Evolutionary conservation across 2,888 invertebrate genomes (phyloP), one percentile per base, ranked within the genome.

Genomic region (Meteorus cinctellus): DNA sequence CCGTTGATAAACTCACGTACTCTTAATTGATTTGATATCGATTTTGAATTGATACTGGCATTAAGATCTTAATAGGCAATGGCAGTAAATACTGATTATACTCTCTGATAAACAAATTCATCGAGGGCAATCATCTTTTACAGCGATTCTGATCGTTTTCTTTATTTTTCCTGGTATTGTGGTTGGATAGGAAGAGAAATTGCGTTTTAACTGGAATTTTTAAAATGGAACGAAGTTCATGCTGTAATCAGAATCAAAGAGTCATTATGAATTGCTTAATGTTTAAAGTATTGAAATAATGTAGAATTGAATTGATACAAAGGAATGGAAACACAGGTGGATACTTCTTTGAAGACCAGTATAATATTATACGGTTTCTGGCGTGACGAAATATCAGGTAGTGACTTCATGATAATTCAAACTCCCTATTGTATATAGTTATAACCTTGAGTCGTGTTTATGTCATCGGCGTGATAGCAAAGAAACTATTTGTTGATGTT

Each of bases 371-470:
- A 8, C 6, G 10, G 19, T 24, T 4, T 24, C 55, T 19, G 5
- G 10, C 10, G 55, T 55, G 55, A 55, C 55, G 55, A 55, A 55
- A 55, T 55, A 55, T 55, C 55, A 55, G 55, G 55, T 55, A 55
- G 55, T 19, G 19, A 19, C 55, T 6, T 55, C 55, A 55, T 55
- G 55, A 55, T 55, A 55, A 55, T 19, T 8, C 55, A 55, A 19
- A 55, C 19, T 55, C n/a, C n/a, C 6, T 19, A 55, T 24, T 24
- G 55, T 55, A 55, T 55, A 55, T 55, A 55, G 19, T 55, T 10
- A n/a, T 10, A 55, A 55, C 55, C 19, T 55, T 19, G 55, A 6
- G 55, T 55, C 0, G n/a, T 19, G 19, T 55, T 55, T 19, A 19
- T 8, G 24, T 55, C 55, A 48, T 55, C 10, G 5, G 6, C 10